Evolutionary conservation across 2,888 invertebrate species (phyloP).

Genomic region (Acanthosoma haemorrhoidale): DNA sequence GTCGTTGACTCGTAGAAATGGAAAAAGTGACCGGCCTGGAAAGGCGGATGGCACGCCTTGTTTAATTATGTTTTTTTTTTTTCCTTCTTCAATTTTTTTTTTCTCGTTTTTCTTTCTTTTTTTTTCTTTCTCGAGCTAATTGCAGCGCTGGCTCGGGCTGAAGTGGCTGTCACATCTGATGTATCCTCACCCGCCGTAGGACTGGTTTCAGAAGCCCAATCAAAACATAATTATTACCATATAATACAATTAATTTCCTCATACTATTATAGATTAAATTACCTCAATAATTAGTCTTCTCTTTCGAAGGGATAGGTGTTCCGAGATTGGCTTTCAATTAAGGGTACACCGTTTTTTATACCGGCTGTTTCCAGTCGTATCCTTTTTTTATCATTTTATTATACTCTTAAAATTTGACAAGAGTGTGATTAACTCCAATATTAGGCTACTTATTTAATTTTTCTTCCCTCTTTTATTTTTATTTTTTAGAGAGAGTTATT

Average conservation of each 20-base stretch:
- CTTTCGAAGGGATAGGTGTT: neutral
- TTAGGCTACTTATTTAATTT: neutral
- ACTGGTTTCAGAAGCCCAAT: slow-evolving; percentile 4
- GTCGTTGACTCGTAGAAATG: neutral
- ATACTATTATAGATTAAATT: slow-evolving; percentile 23
- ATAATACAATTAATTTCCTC: slow-evolving; percentile 23
- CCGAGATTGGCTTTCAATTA: slow-evolving; percentile 17
- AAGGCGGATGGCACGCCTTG: neutral
- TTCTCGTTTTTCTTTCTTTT: no score
- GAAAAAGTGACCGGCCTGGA: neutral
- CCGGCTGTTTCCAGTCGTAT: neutral
- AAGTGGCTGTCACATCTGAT: neutral
- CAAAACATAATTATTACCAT: slow-evolving; percentile 8
- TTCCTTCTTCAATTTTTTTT: no score
- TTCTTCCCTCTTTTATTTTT: neutral
- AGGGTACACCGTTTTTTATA: neutral
- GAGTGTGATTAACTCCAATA: neutral
- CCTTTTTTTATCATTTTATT: neutral
- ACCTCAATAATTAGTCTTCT: slow-evolving; percentile 9
- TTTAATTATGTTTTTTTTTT: neutral
- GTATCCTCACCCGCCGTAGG: neutral
- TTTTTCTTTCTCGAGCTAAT: no score
- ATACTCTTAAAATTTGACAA: neutral
- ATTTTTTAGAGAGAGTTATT: no score
- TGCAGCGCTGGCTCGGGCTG: no score